phyloP scores from a whole-genome alignment of 2,113 vertebrate species.

The Upupa epops region DNA sequence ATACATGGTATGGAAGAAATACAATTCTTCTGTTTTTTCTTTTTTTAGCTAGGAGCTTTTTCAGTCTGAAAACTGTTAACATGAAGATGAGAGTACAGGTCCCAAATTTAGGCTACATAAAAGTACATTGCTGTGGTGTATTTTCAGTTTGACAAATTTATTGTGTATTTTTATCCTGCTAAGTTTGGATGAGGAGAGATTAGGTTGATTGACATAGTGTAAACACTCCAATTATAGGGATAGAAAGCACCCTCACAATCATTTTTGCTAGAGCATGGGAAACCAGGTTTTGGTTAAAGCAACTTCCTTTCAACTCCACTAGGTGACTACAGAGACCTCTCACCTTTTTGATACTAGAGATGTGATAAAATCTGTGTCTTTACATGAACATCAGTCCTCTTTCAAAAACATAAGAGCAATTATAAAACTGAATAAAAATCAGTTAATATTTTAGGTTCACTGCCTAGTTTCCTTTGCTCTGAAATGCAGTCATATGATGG shows the following conservation, averaged over 20 bases:
- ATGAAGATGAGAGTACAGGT: neutral
- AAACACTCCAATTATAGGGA: neutral
- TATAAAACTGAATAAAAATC: neutral
- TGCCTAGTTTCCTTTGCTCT: neutral
- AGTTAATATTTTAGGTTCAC: neutral
- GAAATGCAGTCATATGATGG: neutral
- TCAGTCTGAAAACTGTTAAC: neutral
- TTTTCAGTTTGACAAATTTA: neutral
- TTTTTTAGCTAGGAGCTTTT: neutral
- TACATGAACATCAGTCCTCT: neutral
- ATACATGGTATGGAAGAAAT: neutral
- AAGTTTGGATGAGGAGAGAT: neutral
- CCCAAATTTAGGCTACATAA: neutral
- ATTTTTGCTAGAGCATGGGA: neutral
- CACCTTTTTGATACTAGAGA: neutral
- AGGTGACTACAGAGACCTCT: neutral
- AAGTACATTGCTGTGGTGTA: neutral
- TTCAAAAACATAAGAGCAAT: neutral
- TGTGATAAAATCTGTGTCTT: neutral
- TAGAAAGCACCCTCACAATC: neutral
- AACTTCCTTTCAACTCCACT: neutral
- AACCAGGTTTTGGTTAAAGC: neutral
- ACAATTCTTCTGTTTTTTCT: no score
- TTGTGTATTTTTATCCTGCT: neutral
- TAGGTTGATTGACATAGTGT: neutral